Base-by-base conservation (phyloP, 2,113 vertebrate species). In the Sphaerodactylus townsendi region DNA sequence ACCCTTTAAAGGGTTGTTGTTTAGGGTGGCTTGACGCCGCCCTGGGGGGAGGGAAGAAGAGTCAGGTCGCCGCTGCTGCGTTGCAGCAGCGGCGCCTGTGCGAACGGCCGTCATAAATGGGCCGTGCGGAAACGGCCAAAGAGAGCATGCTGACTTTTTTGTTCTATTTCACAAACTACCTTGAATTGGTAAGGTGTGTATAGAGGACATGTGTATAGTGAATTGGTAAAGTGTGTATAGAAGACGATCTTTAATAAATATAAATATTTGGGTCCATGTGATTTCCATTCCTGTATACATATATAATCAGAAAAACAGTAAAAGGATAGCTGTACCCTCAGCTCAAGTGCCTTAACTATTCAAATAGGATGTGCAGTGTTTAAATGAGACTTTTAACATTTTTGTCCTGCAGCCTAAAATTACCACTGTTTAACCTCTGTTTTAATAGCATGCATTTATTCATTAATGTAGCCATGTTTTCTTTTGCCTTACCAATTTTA, bases 361-460 rank as follows among this genome's bases (percentile, higher is more conserved):
- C 64, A 75, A 1, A 1, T 81, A 62, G 33, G 4, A 79, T 62
- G 28, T 69, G 1, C 59, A 79, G 77, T 84, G 85, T 30, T 10
- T 88, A 85, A 86, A 79, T 44, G 72, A 85, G 75, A 6, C 2
- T 85, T 73, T 93, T 78, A 85, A 1, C 33, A 39, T 86, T 91
- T 37, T n/a, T n/a, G 3, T 30, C 13, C 56, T 9, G 14, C 68
- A 79, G 53, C 0, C 0, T 79, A 53, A 76, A 86, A 69, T 17
- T 35, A 59, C 10, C 69, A 80, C n/a, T 28, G 25, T 86, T 77
- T 82, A 25, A 68, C 48, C 17, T n/a, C 23, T 82, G 53, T 14
- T 64, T 86, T 82, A 88, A 15, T 10, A 65, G 11, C 2, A 85
- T 80, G 10, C 3, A 83, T 71, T 89, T 53, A 77, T 14, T 5